phyloP scores from a whole-genome alignment of 2,888 invertebrate genomes.

The Agrotis clavis region DNA sequence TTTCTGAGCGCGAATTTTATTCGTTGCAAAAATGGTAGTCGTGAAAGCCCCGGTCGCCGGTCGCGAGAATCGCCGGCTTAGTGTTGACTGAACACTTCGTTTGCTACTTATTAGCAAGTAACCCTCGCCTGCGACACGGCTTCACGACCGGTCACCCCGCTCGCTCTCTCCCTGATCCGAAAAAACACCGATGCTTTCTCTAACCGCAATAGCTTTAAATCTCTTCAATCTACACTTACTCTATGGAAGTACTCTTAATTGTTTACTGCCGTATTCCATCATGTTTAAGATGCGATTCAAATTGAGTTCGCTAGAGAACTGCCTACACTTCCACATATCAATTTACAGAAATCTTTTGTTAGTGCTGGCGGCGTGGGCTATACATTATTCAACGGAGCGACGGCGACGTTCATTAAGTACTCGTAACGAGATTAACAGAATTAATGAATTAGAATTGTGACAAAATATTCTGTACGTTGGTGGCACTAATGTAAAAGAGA shows the following conservation, averaged over 20 bases:
- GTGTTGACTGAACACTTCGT: slow-evolving; percentile 60
- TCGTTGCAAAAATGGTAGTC: slow-evolving; percentile 39
- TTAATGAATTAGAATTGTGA: slow-evolving; percentile 69
- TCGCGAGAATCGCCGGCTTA: slow-evolving; percentile 23
- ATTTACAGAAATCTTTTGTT: slow-evolving; percentile 56
- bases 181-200: slow-evolving; percentile 10
- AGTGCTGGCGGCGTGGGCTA: slow-evolving; percentile 32
- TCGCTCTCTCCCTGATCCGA: not conserved
- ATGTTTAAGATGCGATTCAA: slow-evolving; percentile 25
- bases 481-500: slow-evolving; percentile 3
- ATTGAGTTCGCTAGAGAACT: slow-evolving; percentile 19
- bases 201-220: slow-evolving; percentile 20
- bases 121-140: slow-evolving; percentile 27
- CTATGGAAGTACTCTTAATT: slow-evolving; percentile 1
- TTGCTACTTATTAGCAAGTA: slow-evolving; percentile 44
- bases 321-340: slow-evolving; percentile 47
- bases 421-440: slow-evolving; percentile 69
- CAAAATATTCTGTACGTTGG: slow-evolving; percentile 55
- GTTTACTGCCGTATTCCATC: slow-evolving; percentile 15
- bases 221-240: slow-evolving; percentile 7
- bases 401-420: slow-evolving; percentile 70
- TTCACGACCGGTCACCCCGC: not conserved
- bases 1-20: slow-evolving; percentile 24
- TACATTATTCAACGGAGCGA: slow-evolving; percentile 67
- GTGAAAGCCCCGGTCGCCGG: slow-evolving; percentile 18